Conservation (phyloP, 2,797 vertebrate species). For the Schizopygopsis malacanthus region DNA sequence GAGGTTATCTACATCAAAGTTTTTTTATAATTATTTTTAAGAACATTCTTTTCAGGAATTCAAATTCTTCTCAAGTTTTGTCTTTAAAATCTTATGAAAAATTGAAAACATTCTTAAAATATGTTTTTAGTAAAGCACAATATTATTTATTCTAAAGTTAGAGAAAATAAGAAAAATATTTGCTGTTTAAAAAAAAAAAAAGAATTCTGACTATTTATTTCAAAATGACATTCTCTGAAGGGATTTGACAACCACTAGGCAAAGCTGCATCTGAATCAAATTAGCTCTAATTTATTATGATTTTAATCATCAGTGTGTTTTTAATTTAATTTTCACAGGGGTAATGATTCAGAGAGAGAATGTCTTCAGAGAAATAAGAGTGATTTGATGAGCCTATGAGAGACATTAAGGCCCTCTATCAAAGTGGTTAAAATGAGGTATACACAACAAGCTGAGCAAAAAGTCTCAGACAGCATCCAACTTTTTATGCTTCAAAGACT, state of each 20-base stretch:
- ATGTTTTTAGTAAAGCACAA: neutral
- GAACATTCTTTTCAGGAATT: neutral
- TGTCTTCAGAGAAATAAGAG: neutral
- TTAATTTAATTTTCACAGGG: slow-evolving; percentile 1
- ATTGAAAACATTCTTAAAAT: neutral
- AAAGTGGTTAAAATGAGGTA: neutral
- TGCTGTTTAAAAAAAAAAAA: too few species aligned
- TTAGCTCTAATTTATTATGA: neutral
- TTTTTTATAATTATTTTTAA: neutral
- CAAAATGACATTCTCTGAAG: neutral
- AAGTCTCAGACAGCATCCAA: slow-evolving; percentile 1
- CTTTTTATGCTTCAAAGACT: slow-evolving; percentile 48
- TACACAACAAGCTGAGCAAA: slow-evolving; percentile 11
- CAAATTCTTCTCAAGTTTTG: neutral
- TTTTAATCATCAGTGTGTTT: neutral
- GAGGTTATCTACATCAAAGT: neutral
- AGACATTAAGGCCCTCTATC: neutral
- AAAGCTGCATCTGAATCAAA: slow-evolving; percentile 6
- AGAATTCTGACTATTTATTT: neutral
- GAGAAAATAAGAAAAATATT: neutral
- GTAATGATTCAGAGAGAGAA: neutral
- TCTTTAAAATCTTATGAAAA: neutral
- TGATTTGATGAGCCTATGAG: neutral
- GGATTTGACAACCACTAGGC: neutral
- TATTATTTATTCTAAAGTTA: neutral